Percentiles rank a stretch among this genome's conserved stretches.
These are phyloP conservation scores for Holcopasites calliopsidis DNA, from an alignment of 1,140 invertebrate genomes.

Conservation along the genomic window DNA sequence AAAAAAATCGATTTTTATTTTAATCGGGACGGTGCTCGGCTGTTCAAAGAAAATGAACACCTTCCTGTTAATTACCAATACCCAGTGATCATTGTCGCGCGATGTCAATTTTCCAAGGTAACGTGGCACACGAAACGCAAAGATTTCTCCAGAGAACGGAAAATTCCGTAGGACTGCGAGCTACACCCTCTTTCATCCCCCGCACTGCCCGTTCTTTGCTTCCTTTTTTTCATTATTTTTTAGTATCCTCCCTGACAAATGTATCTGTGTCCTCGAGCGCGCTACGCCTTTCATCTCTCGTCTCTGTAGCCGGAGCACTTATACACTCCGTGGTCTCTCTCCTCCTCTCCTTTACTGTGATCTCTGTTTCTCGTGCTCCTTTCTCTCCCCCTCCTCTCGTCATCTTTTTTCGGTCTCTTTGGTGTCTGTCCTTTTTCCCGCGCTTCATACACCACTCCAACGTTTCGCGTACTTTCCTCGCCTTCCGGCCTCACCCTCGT, in stretches of 20 bases:
- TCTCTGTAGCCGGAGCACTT: conserved; percentile 76
- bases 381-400: conserved; percentile 10
- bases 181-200: conserved; percentile 12
- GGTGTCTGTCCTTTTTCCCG: conserved; percentile 51
- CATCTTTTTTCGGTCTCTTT: conserved; percentile 59
- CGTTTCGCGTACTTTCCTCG: conserved; percentile 43
- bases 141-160: conserved; percentile 49
- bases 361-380: conserved; percentile 30
- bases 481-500: conserved; percentile 25
- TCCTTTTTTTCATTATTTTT: conserved; percentile 71
- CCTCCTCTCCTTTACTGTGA: conserved; percentile 43
- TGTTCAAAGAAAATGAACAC: background rate
- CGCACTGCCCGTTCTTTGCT: background rate
- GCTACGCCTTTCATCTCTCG: conserved; percentile 76
- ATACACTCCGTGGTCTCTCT: conserved; percentile 68
- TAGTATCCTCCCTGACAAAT: conserved; percentile 74
- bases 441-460: conserved; percentile 41
- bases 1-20: background rate
- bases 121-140: conserved; percentile 11
- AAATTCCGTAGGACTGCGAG: conserved; percentile 45
- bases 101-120: conserved; percentile 10
- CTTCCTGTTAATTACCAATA: conserved; percentile 2
- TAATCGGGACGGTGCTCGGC: background rate
- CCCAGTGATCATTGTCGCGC: conserved; percentile 3
- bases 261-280: conserved; percentile 76